Evolutionary conservation across 2,888 invertebrate species (phyloP), one percentile per base, ranked within the genome.

Genomic region (Meiosimyza decipiens): DNA sequence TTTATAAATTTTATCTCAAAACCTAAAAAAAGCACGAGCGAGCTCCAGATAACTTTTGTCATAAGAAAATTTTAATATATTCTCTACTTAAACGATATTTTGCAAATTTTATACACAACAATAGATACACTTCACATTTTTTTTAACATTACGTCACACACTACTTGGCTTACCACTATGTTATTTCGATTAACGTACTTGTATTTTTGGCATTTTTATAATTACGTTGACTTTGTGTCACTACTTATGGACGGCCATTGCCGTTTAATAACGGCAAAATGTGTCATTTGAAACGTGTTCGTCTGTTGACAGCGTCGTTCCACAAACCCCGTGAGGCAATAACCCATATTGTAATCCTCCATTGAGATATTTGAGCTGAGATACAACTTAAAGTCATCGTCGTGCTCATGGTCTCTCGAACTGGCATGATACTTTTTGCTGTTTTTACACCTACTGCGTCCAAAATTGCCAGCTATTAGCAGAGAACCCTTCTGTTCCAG

Each of bases 321-420:
- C 82, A 95, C 89, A 13, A 93, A 94, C 13, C 95, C 95, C 1
- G 95, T 95, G 91, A 95, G 93, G 83, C 94, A 94, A 89, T 95
- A 95, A 66, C 95, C 95, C 92, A 94, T 94, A 88, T 95, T 94
- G 89, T 94, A 95, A 88, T 95, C 95, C 67, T 94, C 92, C 82
- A 93, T 92, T 63, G 93, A 93, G 81, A 95, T 94, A 87, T 94
- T 94, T 74, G 94, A 94, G 74, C 94, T 95, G 83, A 95, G 90
- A 87, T 92, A 92, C 85, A 95, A 88, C 91, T 94, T 94, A 86
- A 94, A 94, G 87, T 94, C 94, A 76, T 84, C 84, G 77, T 78
- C 77, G 76, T 76, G 75, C 28, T 78, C 77, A 40, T 40, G 40
- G 40, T 40, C 40, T 40, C 40, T 6, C 9, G 40, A 6, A 2